Base-by-base conservation (phyloP, 2,797 vertebrate species). In the Morelia viridis region DNA sequence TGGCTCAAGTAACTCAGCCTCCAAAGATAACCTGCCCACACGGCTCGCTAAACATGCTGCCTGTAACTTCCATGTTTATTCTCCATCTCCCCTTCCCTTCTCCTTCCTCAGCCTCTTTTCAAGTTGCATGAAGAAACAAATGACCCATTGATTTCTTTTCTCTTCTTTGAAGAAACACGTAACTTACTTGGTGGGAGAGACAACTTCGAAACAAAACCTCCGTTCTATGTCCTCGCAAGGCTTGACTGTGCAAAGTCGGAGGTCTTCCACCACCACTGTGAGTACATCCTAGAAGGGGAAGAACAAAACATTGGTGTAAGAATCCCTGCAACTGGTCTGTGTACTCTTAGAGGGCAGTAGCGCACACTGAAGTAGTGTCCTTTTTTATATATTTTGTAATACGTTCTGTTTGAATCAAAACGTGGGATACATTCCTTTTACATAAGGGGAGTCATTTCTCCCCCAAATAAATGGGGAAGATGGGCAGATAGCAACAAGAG, bases 141-240 rank as follows among this genome's bases (percentile, higher is more conserved):
- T 1, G 35, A 24, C 8, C 10, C 35, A 24, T 24, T 3, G 41
- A 11, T 24, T 41, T 31, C 12, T 4, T 8, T 6, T 0, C 4
- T 62, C 28, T n/a, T 68, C 65, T 68, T 80, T 28, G 19, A 15
- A 83, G 57, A 93, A 53, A 0, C n/a, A 61, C 90, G 71, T 89
- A 9, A 97, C 99, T 98, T 97, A 99, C 99, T 99, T 99, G 93
- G 98, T 98, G 24, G 99, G 99, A 0, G 99, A 99, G 93, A 99
- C 98, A 0, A 99, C 99, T 97, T 99, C 99, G 26, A 99, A 99
- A 97, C 99, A 99, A 97, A 99, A 99, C 95, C 99, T 98, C 96
- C 99, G 98, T 97, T 99, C 99, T 0, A 98, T 99, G 97, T 99
- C 99, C 96, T 99, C 99, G 0, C 98, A 99, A 0, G 99, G 99